phyloP scores from a whole-genome alignment of 2,113 vertebrate species.

The Mastomys coucha region DNA sequence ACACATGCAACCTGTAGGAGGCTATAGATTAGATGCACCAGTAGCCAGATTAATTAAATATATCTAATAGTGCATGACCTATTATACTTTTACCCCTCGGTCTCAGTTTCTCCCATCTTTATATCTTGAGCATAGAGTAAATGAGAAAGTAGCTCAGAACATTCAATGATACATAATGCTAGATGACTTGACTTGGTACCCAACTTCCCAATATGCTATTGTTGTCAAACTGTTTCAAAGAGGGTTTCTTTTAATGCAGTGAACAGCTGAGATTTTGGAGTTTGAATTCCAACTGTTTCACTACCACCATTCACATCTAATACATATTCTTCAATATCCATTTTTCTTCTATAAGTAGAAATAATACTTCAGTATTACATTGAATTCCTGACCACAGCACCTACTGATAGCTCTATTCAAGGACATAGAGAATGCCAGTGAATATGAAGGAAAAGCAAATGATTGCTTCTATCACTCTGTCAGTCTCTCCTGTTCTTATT shows the following conservation, averaged over 20 bases:
- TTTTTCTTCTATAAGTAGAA: neutral
- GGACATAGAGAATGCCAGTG: neutral
- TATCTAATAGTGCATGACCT: neutral
- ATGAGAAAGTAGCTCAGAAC: neutral
- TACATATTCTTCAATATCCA: neutral
- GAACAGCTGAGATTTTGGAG: neutral
- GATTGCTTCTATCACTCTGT: neutral
- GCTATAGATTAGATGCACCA: too few relatives aligned
- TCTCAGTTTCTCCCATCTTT: neutral
- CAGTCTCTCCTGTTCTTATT: constrained; percentile 4
- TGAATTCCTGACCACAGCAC: neutral
- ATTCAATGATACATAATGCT: too few relatives aligned
- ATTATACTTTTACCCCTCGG: neutral
- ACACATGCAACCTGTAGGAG: neutral
- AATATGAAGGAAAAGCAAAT: neutral
- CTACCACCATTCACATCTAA: neutral
- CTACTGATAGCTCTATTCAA: neutral
- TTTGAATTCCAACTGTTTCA: neutral
- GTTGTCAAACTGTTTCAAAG: neutral
- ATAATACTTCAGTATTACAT: neutral
- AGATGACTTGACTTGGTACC: neutral
- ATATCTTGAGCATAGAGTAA: neutral
- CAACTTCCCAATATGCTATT: neutral
- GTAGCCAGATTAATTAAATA: neutral
- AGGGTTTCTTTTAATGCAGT: neutral